Conservation (phyloP, 2,113 vertebrate genomes). For the Rallus limicola region DNA sequence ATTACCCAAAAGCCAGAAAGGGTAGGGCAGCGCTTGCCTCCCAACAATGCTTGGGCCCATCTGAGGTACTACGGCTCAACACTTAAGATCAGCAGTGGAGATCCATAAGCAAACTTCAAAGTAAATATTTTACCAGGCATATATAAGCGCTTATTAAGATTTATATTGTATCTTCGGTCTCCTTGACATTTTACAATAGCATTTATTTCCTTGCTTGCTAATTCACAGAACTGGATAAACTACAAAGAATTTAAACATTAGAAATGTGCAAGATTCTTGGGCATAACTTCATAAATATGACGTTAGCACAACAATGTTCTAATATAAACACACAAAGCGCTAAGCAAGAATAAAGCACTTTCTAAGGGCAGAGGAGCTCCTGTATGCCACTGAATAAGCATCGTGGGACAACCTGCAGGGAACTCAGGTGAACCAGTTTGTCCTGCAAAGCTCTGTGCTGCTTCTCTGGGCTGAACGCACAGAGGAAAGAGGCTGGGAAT, state of each 20-base stretch:
- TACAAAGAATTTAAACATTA: background rate
- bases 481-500: background rate
- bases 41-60: background rate
- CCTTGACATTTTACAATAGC: conserved; percentile 30
- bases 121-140: conserved; percentile 5
- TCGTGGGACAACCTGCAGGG: background rate
- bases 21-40: background rate
- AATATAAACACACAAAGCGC: background rate
- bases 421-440: rapidly evolving
- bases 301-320: background rate
- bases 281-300: background rate
- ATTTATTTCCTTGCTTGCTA: conserved; percentile 21
- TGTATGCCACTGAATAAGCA: rapidly evolving
- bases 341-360: background rate
- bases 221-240: background rate
- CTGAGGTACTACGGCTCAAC: background rate
- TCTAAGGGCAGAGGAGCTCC: background rate
- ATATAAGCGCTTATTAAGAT: background rate
- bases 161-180: background rate
- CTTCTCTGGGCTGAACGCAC: background rate
- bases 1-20: rapidly evolving
- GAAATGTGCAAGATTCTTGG: background rate
- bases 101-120: background rate
- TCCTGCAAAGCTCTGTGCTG: background rate
- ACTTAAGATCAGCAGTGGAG: background rate